Evolutionary conservation across 2,888 invertebrate genomes (phyloP).

Genomic region (Acrocyrtus sp.): DNA sequence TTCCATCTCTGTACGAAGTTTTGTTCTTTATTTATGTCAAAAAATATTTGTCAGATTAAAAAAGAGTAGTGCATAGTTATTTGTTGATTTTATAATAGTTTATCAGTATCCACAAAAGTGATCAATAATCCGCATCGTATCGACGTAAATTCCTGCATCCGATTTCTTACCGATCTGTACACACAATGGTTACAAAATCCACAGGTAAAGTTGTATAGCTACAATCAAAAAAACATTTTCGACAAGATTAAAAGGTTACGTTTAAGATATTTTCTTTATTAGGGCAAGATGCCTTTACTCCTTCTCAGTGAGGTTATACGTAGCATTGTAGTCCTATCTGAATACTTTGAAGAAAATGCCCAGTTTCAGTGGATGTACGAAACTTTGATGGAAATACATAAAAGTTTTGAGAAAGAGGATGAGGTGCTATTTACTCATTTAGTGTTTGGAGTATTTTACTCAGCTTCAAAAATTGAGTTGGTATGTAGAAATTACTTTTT

Average conservation of each 20-base stretch:
- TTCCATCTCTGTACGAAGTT: conserved; percentile 51
- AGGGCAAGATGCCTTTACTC: conserved; percentile 66
- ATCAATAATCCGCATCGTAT: conserved; percentile 72
- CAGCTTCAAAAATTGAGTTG: conserved; percentile 69
- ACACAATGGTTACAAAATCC: conserved; percentile 76
- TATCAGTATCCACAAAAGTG: conserved; percentile 60
- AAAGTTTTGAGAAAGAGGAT: conserved; percentile 78
- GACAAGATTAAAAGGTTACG: too few species aligned
- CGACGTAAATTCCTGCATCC: conserved; percentile 92
- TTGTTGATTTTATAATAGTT: conserved; percentile 41
- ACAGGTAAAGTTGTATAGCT: conserved; percentile 67
- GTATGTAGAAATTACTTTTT: too few species aligned
- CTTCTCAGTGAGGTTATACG: conserved; percentile 65
- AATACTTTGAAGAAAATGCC: conserved; percentile 78
- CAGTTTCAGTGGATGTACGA: conserved; percentile 86
- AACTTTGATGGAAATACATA: conserved; percentile 74
- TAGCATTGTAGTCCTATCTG: conserved; percentile 78
- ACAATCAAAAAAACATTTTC: not conserved
- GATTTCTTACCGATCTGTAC: conserved; percentile 90
- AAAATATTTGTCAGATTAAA: too few species aligned
- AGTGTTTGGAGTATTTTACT: conserved; percentile 75
- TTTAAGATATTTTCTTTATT: too few species aligned
- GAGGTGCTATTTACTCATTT: conserved; percentile 80
- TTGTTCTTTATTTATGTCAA: too few species aligned
- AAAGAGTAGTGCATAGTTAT: not conserved